A percentile compares a stretch with the other conserved stretches of the same genome.
Evolutionary conservation across 1,140 invertebrate species (phyloP).

Genomic region (Leptonema lineaticorne): DNA sequence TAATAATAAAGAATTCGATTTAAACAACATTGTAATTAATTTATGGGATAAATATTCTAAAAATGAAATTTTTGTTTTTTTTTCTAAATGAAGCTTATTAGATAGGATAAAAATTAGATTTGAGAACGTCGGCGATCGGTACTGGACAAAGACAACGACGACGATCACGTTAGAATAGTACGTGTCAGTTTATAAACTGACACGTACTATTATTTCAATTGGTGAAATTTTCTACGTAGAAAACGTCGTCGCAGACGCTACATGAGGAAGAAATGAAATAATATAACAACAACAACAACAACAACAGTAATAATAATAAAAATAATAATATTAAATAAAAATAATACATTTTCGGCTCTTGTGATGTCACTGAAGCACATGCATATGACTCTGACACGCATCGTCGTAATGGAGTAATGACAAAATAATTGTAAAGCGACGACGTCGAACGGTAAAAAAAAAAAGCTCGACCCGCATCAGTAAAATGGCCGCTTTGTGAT

Average conservation of each 20-base stretch:
- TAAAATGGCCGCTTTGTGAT: background rate
- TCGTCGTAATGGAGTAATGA: background rate
- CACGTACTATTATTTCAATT: slow-evolving; percentile 19
- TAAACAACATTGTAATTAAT: too few relatives aligned
- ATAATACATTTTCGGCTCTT: slow-evolving; percentile 1
- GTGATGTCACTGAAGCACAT: background rate
- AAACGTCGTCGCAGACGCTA: background rate
- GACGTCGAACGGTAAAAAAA: slow-evolving; percentile 1
- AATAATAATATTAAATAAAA: too few relatives aligned
- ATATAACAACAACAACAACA: too few relatives aligned
- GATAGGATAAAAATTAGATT: too few relatives aligned
- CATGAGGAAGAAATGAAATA: background rate
- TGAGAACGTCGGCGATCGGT: background rate
- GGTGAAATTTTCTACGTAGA: slow-evolving; percentile 16
- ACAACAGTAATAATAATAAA: background rate
- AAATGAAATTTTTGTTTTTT: too few relatives aligned
- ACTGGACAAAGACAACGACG: background rate
- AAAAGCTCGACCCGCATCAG: background rate
- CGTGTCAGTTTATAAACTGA: slow-evolving; percentile 8
- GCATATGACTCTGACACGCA: background rate
- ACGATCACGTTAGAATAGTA: background rate
- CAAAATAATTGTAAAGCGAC: slow-evolving; percentile 12
- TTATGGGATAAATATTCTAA: too few relatives aligned
- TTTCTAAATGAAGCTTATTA: too few relatives aligned
- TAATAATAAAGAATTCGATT: too few relatives aligned